Evolutionary conservation across 2,113 vertebrate genomes (phyloP), one percentile per base, ranked within the genome.

Genomic region (Cyanoliseus patagonus): DNA sequence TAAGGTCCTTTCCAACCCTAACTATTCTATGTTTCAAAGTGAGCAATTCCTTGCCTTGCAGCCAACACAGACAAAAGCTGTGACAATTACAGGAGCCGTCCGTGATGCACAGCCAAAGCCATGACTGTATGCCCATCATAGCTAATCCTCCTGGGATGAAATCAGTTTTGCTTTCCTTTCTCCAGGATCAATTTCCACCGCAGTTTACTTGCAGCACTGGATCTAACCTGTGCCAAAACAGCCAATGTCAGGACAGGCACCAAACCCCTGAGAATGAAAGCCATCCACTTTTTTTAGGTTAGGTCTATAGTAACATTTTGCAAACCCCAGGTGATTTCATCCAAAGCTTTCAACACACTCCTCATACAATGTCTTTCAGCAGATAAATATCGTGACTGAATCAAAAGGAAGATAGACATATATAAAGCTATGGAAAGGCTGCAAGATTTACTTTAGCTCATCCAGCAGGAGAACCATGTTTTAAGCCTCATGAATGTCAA

Each of bases 371-470:
- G 10, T 37, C 62, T 77, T 78, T 42, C 42, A 59, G 55, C 39
- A 81, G 31, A 18, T 41, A 72, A 64, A 14, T 52, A 35, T 27
- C 6, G 5, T 35, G 22, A 39, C n/a, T 39, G 51, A 68, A 70
- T 53, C 27, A 31, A 8, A 63, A 31, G 46, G 20, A 70, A 78
- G 61, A 37, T 4, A 49, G 63, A 24, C 20, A 18, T 17, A 61
- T 0, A 1, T 8, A 61, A 68, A 81, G 7, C 11, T 2, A 1
- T 4, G 5, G 51, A 46, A 77, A 69, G 16, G 8, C 6, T 76
- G 62, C 27, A 63, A 33, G 47, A 53, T 70, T 72, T 88, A 15
- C 35, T 47, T 86, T 2, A 76, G 51, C n/a, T 67, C 42, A 75
- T 52, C 46, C 67, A 86, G 55, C 39, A 83, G 61, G 27, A 88